phyloP scores from a whole-genome alignment of 2,797 vertebrate species.

The Scolopax rusticola region DNA sequence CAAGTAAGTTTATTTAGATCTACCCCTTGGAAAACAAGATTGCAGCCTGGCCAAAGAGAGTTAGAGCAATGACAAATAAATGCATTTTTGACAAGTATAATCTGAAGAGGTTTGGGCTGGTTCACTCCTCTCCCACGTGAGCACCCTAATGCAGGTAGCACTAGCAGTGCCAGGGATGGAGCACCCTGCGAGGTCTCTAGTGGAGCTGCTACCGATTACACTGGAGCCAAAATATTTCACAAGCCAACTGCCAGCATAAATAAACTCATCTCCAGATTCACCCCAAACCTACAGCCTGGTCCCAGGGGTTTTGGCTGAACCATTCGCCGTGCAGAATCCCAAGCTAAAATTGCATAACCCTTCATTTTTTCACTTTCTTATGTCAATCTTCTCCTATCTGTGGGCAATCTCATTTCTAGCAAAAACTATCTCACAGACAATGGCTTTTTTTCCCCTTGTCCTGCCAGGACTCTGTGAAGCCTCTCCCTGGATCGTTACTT shows the following conservation, averaged over 20 bases:
- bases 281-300: neutral
- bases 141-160: neutral
- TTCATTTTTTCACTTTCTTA: neutral
- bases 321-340: neutral
- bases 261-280: neutral
- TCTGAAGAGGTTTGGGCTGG: neutral
- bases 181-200: neutral
- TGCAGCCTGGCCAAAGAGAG: neutral
- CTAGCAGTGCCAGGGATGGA: neutral
- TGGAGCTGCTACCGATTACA: neutral
- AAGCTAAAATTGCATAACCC: neutral
- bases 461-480: conserved; percentile 22
- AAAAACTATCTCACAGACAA: neutral
- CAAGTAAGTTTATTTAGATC: neutral
- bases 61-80: neutral
- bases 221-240: neutral
- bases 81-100: neutral
- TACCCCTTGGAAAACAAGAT: neutral
- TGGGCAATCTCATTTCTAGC: neutral
- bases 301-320: neutral
- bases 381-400: neutral
- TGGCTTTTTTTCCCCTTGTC: neutral
- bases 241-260: neutral
- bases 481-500: conserved; percentile 30
- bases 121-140: neutral